Evolutionary conservation across 2,113 vertebrate genomes (phyloP).

Genomic region (Macaca mulatta): DNA sequence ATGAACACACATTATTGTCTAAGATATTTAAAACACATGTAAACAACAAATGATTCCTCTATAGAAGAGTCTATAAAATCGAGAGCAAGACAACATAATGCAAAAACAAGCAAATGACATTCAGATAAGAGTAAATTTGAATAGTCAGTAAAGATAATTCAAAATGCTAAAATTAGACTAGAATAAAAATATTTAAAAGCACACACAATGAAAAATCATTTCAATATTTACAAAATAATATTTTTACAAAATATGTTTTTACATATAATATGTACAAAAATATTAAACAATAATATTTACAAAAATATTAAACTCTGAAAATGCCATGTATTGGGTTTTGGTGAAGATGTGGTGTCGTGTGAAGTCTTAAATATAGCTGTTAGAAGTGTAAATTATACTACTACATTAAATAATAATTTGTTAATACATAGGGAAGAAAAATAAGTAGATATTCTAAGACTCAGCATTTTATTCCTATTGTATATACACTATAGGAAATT

Average conservation of each 20-base stretch:
- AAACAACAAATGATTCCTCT: not conserved
- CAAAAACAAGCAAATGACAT: not conserved
- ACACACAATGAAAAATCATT: not conserved
- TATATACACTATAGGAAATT: not conserved
- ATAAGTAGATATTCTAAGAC: not conserved
- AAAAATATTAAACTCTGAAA: not conserved
- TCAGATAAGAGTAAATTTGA: not conserved
- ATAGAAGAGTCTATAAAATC: not conserved
- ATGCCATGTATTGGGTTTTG: not conserved
- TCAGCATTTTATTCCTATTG: not conserved
- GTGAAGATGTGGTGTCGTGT: not conserved
- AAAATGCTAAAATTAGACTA: not conserved
- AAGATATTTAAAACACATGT: not conserved
- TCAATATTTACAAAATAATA: not conserved
- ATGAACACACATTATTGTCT: not conserved
- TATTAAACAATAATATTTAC: not conserved
- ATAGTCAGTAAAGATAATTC: not conserved
- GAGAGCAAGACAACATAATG: not conserved
- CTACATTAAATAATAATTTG: not conserved
- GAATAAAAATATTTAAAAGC: not conserved
- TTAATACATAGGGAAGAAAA: not conserved
- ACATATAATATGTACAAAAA: too few species aligned
- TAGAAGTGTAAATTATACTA: not conserved
- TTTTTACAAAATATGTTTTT: too few species aligned
- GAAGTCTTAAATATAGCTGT: not conserved